Conservation (phyloP, 2,113 vertebrate genomes). For the Orthonyx spaldingii region DNA sequence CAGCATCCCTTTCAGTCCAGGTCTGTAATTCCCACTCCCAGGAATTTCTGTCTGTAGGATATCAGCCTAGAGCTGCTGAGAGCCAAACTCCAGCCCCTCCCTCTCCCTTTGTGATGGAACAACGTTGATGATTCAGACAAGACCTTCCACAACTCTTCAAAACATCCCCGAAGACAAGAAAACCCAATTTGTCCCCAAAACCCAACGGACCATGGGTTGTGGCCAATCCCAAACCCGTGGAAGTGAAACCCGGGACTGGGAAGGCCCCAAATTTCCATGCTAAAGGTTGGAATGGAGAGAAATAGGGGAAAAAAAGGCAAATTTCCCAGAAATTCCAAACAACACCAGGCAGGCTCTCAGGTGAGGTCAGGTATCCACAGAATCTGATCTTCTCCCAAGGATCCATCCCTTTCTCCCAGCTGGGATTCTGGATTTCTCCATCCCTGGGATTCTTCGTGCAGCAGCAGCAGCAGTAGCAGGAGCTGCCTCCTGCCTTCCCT, state of each 20-base stretch:
- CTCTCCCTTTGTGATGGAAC: background rate
- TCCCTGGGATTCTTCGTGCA: accelerated
- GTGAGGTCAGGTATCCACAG: background rate
- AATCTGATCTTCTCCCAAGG: background rate
- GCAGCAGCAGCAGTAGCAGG: conserved; percentile 8
- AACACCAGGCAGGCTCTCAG: accelerated
- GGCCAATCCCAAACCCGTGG: accelerated
- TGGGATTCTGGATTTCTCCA: background rate
- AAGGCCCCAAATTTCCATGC: background rate
- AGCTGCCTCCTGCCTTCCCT: background rate
- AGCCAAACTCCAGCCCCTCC: background rate
- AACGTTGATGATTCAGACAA: accelerated
- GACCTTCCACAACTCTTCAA: background rate
- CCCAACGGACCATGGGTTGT: background rate
- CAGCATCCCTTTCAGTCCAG: too few species aligned
- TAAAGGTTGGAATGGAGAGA: background rate
- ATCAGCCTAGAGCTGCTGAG: too few species aligned
- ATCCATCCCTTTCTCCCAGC: background rate
- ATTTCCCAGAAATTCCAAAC: background rate
- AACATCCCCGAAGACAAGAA: background rate
- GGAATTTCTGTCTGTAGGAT: accelerated
- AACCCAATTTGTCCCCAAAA: background rate
- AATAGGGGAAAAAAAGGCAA: accelerated
- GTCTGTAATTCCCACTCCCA: accelerated
- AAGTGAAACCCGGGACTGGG: background rate